Evolutionary conservation across 2,797 vertebrate species (phyloP), one percentile per base, ranked within the genome.

Genomic region (Chelonia mydas): DNA sequence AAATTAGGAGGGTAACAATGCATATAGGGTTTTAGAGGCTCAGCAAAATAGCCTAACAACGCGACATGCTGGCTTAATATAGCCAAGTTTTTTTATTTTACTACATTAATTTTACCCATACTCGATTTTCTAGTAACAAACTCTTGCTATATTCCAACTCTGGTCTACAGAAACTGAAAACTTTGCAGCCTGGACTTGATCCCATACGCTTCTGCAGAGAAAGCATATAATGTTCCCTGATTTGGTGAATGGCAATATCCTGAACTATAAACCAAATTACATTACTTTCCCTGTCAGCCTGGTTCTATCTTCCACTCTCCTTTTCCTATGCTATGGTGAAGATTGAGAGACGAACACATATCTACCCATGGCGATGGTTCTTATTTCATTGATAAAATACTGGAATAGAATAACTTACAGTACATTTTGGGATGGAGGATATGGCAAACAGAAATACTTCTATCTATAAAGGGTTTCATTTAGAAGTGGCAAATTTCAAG

Each of bases 281-380:
- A 83, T 5, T 90, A 86, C 5, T 3, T 25, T 86, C 84, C 4
- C 25, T 82, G 1, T n/a, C 81, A 84, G 16, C 65, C 72, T 33
- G 4, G 53, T 19, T 92, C 50, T 68, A 7, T 78, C 93, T 89
- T 53, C 87, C 82, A 21, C 10, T 33, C 2, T n/a, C 61, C 31
- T 65, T 54, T 28, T 80, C 23, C 23, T 89, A 19, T 79, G 50
- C 2, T 41, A 15, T 19, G 54, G 41, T 16, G 10, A 78, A 25
- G 33, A 50, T 91, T 89, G 47, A 86, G 47, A 51, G 87, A 51
- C 0, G 1, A n/a, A 8, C 16, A 61, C 57, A 15, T 55, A 23
- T 27, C 55, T 57, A 90, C 4, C 11, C 0, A 0, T 4, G 4
- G 23, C 57, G 54, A 79, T 79, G 55, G 6, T 3, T 72, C 47